These are phyloP conservation scores for Zelostemma sp. DNA, from an alignment of 1,140 invertebrate genomes.

Conservation along the genomic window DNA sequence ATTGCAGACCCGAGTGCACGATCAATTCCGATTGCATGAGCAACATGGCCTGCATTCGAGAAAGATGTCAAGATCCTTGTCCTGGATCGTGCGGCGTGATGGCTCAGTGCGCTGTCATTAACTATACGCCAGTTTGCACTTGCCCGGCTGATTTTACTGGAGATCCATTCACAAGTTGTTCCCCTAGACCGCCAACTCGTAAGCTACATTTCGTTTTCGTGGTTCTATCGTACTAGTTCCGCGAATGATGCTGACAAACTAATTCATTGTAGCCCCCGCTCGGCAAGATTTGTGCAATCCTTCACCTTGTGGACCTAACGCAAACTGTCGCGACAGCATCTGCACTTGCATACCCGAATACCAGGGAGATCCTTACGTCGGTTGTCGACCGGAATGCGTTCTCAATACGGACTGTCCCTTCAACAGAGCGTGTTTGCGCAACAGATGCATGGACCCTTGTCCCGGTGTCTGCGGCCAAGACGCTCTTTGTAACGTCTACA, in stretches of 20 bases:
- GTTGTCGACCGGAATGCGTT: constrained; percentile 80
- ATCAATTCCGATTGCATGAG: constrained; percentile 80
- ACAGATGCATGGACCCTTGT: constrained; percentile 80
- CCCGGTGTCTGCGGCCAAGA: no score
- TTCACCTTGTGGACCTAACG: constrained; percentile 73
- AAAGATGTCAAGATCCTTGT: constrained; percentile 81
- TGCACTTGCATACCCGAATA: constrained; percentile 68
- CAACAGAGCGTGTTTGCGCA: constrained; percentile 75
- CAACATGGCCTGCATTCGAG: constrained; percentile 78
- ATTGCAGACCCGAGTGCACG: constrained; percentile 80
- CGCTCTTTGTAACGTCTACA: constrained; percentile 79
- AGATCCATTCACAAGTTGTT: constrained; percentile 74
- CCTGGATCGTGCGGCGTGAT: constrained; percentile 71
- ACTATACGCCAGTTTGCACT: constrained; percentile 67
- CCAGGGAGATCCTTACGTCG: constrained; percentile 66
- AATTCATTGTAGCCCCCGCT: neutral
- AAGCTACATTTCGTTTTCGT: no score
- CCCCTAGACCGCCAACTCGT: constrained; percentile 63
- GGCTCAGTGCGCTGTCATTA: constrained; percentile 63
- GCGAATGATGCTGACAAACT: no score
- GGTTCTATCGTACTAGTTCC: no score
- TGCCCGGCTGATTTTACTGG: constrained; percentile 68
- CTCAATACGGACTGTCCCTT: constrained; percentile 76
- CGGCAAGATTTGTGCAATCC: constrained; percentile 71
- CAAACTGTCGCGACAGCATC: constrained; percentile 69